Percentiles rank a stretch among this genome's conserved stretches.
Evolutionary conservation across 1,140 invertebrate genomes (phyloP).

Genomic region (Manduca sexta): DNA sequence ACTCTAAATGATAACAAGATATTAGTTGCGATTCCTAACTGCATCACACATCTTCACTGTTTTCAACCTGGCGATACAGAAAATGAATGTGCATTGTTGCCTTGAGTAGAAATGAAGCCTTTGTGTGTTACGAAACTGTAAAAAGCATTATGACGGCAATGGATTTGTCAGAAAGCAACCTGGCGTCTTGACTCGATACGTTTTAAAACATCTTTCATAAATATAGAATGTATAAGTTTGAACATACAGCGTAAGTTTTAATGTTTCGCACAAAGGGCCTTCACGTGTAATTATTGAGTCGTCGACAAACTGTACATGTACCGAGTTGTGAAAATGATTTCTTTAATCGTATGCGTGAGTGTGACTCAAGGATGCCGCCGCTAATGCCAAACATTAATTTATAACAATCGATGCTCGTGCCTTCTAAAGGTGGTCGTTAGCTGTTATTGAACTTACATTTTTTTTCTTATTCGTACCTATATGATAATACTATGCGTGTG

Average conservation of each 20-base stretch:
- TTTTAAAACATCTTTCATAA: not conserved
- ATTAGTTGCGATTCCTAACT: too few relatives aligned
- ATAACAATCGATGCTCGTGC: conserved; percentile 28
- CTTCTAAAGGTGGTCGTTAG: conserved; percentile 9
- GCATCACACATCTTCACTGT: too few relatives aligned
- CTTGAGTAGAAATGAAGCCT: too few relatives aligned
- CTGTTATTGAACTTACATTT: conserved; percentile 8
- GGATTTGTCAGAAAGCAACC: too few relatives aligned
- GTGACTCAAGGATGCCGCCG: conserved; percentile 34
- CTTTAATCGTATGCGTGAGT: conserved; percentile 37
- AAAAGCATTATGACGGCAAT: too few relatives aligned
- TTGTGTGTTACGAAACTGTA: too few relatives aligned
- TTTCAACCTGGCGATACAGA: not conserved
- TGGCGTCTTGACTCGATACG: not conserved
- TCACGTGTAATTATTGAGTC: conserved; percentile 40
- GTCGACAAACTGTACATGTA: conserved; percentile 29
- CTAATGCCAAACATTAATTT: conserved; percentile 41
- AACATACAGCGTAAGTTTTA: conserved; percentile 23
- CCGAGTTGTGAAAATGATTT: conserved; percentile 38
- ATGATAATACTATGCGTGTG: conserved; percentile 4
- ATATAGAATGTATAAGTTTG: not conserved
- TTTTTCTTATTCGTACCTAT: conserved; percentile 18
- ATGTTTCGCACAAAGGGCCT: conserved; percentile 40
- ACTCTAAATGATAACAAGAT: too few relatives aligned
- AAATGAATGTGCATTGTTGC: too few relatives aligned